Evolutionary conservation across 2,888 invertebrate species (phyloP).

Genomic region (Hypomecis punctinalis): DNA sequence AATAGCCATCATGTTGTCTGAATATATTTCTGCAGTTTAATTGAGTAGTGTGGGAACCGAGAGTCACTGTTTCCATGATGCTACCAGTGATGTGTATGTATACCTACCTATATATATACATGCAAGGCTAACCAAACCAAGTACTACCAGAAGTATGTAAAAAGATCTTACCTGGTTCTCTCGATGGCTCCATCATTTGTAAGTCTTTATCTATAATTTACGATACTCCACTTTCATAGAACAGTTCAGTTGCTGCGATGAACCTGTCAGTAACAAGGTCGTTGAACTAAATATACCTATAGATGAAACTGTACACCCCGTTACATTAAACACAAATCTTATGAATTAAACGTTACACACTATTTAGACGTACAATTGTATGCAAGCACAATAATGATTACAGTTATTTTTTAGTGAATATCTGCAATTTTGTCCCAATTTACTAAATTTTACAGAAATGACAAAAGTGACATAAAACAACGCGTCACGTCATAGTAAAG

Average conservation of each 20-base stretch:
- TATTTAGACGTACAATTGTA: slow-evolving; percentile 18
- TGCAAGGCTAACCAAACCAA: background rate
- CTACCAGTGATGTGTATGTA: slow-evolving; percentile 4
- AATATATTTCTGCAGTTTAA: background rate
- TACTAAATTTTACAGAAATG: slow-evolving; percentile 55
- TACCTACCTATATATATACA: background rate
- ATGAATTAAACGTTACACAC: slow-evolving; percentile 53
- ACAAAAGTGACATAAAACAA: slow-evolving; percentile 68
- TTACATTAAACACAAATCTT: slow-evolving; percentile 53
- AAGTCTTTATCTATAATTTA: slow-evolving; percentile 66
- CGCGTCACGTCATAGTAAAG: slow-evolving; percentile 70
- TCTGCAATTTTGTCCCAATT: slow-evolving; percentile 54
- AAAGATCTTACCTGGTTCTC: slow-evolving; percentile 76
- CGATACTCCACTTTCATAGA: slow-evolving; percentile 77
- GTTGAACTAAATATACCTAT: slow-evolving; percentile 85
- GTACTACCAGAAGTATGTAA: background rate
- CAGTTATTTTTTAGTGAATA: slow-evolving; percentile 39
- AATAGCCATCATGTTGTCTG: background rate
- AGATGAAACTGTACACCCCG: slow-evolving; percentile 68
- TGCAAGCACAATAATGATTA: slow-evolving; percentile 26
- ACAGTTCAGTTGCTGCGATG: slow-evolving; percentile 79
- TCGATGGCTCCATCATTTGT: slow-evolving; percentile 80
- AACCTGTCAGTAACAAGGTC: slow-evolving; percentile 86
- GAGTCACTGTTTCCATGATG: slow-evolving; percentile 15
- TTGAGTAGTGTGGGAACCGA: slow-evolving; percentile 9